Evolutionary conservation across 2,113 vertebrate species (phyloP).

Genomic region (Mesoclemmys tuberculata): DNA sequence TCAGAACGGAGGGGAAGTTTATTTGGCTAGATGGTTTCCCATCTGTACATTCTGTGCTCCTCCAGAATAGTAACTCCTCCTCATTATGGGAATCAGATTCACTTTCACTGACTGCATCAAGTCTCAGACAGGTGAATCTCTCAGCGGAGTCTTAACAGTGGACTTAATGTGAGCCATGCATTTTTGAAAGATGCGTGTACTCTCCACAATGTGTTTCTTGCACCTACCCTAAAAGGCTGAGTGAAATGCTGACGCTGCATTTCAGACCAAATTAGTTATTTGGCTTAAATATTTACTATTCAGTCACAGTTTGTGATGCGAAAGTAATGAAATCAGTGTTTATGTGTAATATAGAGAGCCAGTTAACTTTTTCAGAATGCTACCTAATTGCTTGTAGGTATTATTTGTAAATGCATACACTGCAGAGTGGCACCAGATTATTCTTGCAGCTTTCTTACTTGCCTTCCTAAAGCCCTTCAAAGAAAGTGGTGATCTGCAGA

Average conservation of each 20-base stretch:
- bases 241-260: background rate
- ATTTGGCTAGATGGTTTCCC: fast-evolving
- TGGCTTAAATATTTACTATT: background rate
- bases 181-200: background rate
- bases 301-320: background rate
- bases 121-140: no score
- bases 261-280: background rate
- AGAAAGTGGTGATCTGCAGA: background rate
- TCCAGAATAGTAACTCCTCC: background rate
- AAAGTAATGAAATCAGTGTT: conserved; percentile 4
- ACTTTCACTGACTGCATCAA: no score
- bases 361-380: background rate
- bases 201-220: background rate
- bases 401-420: no score
- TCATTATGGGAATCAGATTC: background rate
- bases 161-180: background rate
- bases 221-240: background rate
- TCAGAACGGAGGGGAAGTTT: background rate
- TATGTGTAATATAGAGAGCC: background rate
- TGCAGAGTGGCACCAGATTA: background rate
- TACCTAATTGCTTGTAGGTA: background rate
- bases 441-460: background rate
- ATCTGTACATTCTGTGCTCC: background rate
- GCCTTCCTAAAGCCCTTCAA: background rate
- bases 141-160: background rate